phyloP scores from a whole-genome alignment of 2,113 vertebrate genomes.

The Rattus rattus region DNA sequence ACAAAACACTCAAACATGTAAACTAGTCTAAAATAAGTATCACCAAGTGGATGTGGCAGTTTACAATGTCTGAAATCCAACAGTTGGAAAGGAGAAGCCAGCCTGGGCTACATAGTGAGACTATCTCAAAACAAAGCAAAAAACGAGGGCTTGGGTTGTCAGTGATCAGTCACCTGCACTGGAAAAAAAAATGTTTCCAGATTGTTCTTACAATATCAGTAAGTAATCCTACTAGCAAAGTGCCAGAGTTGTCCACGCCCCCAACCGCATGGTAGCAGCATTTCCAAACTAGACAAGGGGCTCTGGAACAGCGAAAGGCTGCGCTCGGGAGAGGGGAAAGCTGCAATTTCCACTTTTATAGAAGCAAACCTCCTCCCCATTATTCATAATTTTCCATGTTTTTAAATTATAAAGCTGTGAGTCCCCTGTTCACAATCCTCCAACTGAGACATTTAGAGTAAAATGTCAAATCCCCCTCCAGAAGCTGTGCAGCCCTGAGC shows the following conservation, averaged over 20 bases:
- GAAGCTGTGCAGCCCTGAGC: neutral
- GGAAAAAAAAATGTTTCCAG: neutral
- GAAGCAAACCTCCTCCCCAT: neutral
- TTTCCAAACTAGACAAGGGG: neutral
- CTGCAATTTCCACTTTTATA: neutral
- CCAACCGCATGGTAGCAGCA: neutral
- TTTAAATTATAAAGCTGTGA: neutral
- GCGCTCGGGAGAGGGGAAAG: neutral
- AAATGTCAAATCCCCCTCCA: neutral
- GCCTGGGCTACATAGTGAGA: neutral
- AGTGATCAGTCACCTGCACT: neutral
- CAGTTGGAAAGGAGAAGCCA: neutral
- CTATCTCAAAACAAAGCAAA: neutral
- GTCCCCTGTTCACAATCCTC: neutral
- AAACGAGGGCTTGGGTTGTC: neutral
- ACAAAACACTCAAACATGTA: neutral
- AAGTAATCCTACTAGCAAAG: neutral
- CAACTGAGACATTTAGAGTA: neutral
- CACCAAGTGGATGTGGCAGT: too few relatives aligned
- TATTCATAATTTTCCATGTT: neutral
- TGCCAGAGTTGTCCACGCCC: neutral
- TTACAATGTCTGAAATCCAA: neutral
- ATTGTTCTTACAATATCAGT: neutral
- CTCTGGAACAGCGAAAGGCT: neutral
- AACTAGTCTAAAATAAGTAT: neutral